A percentile compares a stretch with the other conserved stretches of the same genome.
These are phyloP conservation scores for Casuarius casuarius DNA, from an alignment of 2,113 vertebrate genomes.

Conservation along the genomic window DNA sequence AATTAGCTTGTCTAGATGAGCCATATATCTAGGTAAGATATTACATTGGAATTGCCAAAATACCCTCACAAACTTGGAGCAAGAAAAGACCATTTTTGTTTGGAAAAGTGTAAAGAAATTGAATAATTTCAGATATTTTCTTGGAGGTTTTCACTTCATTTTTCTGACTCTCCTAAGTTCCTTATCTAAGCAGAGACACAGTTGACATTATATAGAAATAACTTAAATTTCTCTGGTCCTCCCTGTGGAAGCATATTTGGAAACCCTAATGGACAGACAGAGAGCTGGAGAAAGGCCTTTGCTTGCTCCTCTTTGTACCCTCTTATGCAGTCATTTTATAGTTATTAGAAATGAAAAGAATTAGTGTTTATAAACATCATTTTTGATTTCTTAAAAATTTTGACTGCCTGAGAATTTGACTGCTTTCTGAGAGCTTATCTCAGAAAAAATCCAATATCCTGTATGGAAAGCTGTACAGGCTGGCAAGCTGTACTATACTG, in stretches of 20 bases:
- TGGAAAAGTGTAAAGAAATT: background rate
- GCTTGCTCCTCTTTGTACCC: background rate
- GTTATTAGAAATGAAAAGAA: background rate
- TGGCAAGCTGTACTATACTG: background rate
- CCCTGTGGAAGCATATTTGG: background rate
- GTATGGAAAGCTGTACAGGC: background rate
- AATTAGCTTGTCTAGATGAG: background rate
- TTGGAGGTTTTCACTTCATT: background rate
- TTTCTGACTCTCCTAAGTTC: background rate
- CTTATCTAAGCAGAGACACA: background rate
- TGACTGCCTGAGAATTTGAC: background rate
- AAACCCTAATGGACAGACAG: background rate
- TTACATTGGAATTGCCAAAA: background rate
- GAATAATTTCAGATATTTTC: background rate
- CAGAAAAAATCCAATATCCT: background rate
- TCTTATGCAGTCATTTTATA: background rate
- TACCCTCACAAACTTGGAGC: background rate
- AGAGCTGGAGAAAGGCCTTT: background rate
- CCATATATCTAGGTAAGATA: background rate
- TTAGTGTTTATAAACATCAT: background rate
- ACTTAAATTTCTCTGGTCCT: background rate
- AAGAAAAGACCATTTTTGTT: background rate
- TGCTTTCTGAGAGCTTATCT: background rate
- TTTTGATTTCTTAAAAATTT: background rate
- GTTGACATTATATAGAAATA: background rate